A percentile compares a stretch with the other conserved stretches of the same genome.
These are phyloP conservation scores for Cheilosia scutellata DNA, from an alignment of 2,888 invertebrate species.

Conservation along the genomic window DNA sequence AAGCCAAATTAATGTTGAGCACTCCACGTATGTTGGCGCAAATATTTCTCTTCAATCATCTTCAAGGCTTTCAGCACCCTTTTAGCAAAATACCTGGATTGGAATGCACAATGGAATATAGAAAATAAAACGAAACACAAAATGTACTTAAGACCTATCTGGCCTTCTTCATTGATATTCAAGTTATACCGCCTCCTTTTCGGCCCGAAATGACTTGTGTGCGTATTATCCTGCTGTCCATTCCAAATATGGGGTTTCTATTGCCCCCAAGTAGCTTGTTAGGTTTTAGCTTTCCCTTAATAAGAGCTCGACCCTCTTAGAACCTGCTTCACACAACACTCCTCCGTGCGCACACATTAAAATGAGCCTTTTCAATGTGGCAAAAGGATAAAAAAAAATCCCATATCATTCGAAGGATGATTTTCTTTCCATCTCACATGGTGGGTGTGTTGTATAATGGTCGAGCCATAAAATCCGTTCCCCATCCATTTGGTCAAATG, in stretches of 20 bases:
- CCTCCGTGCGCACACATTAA: conserved; percentile 8
- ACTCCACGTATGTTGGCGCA: background rate
- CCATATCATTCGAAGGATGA: conserved; percentile 20
- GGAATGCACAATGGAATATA: background rate
- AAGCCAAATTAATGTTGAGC: background rate
- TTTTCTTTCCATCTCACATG: background rate
- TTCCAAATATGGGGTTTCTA: conserved; percentile 25
- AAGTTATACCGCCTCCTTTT: conserved; percentile 13
- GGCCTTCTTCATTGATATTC: conserved; percentile 44
- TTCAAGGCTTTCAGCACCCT: conserved; percentile 17
- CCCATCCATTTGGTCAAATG: conserved; percentile 38
- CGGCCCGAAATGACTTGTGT: background rate
- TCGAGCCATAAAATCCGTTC: background rate
- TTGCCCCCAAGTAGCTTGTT: conserved; percentile 12
- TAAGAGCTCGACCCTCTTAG: conserved; percentile 39
- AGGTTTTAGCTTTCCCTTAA: background rate
- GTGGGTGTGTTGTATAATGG: conserved; percentile 13
- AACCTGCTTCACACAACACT: conserved; percentile 12
- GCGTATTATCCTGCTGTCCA: conserved; percentile 33
- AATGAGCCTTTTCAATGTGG: conserved; percentile 30
- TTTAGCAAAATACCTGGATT: conserved; percentile 26
- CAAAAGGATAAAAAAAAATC: conserved; percentile 24
- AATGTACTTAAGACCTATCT: conserved; percentile 19
- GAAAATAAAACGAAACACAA: conserved; percentile 8
- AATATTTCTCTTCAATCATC: conserved; percentile 31